phyloP scores from a whole-genome alignment of 1,140 invertebrate genomes.

The Aphaenogaster floridana region DNA sequence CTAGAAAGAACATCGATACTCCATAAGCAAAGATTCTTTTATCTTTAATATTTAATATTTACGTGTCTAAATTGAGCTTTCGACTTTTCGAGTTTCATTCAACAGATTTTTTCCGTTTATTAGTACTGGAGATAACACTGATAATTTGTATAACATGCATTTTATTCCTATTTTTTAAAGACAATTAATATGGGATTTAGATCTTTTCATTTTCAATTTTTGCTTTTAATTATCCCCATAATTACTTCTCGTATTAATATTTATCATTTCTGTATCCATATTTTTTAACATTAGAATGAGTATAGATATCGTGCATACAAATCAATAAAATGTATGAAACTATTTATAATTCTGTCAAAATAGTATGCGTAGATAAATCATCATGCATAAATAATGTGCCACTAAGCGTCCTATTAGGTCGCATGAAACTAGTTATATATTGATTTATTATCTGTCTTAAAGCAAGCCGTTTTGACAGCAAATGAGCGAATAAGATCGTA shows the following conservation, averaged over 20 bases:
- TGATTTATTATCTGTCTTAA: constrained; percentile 41
- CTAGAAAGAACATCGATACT: constrained; percentile 4
- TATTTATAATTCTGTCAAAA: background rate
- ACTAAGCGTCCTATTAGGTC: background rate
- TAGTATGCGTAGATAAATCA: constrained; percentile 1
- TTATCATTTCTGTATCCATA: background rate
- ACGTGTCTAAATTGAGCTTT: background rate
- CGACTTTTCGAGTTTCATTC: background rate
- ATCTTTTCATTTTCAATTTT: background rate
- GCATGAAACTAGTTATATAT: constrained; percentile 4
- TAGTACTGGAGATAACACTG: background rate
- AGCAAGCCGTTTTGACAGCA: background rate
- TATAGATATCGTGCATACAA: background rate
- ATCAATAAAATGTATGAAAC: background rate
- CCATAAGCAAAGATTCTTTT: background rate
- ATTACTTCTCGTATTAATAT: background rate
- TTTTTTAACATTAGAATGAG: background rate
- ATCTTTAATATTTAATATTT: background rate
- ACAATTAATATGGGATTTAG: background rate
- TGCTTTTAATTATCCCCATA: background rate
- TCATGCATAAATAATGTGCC: background rate
- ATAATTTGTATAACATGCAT: background rate
- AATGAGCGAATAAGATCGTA: constrained; percentile 1
- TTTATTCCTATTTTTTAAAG: background rate
- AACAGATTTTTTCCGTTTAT: background rate